Evolutionary conservation across 2,113 vertebrate species (phyloP).

Genomic region (Pseudolaguvia tuberculata): DNA sequence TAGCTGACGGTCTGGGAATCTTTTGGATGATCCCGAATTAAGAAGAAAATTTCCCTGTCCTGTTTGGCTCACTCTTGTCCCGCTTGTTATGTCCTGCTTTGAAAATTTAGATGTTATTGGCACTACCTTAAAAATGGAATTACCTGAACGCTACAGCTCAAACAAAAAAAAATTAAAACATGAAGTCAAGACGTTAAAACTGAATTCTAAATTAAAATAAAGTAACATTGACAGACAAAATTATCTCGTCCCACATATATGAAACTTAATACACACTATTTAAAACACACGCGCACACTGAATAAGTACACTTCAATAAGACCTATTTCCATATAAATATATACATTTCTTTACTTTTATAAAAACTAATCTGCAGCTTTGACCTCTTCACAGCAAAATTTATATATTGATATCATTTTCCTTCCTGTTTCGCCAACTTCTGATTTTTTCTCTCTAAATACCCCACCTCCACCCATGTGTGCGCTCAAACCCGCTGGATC

Average conservation of each 20-base stretch:
- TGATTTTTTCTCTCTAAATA: too few relatives aligned
- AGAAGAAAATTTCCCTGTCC: neutral
- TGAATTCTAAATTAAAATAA: too few relatives aligned
- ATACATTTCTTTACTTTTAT: slow-evolving; percentile 55
- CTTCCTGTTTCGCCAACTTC: slow-evolving; percentile 8
- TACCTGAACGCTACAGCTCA: neutral
- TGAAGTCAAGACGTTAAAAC: too few relatives aligned
- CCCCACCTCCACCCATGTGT: slow-evolving; percentile 44
- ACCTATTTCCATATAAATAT: slow-evolving; percentile 59
- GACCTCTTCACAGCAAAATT: slow-evolving; percentile 57
- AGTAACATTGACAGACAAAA: too few relatives aligned
- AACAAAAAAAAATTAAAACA: too few relatives aligned
- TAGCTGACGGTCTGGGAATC: neutral
- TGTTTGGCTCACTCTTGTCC: too few relatives aligned
- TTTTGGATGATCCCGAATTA: neutral
- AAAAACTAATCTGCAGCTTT: slow-evolving; percentile 46
- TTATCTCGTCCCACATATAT: neutral
- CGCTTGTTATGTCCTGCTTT: neutral
- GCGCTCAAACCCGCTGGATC: slow-evolving; percentile 36
- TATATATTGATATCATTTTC: slow-evolving; percentile 41
- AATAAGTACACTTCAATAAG: slow-evolving; percentile 49
- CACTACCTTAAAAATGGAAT: slow-evolving; percentile 9
- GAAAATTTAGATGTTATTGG: neutral
- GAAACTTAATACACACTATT: slow-evolving; percentile 8
- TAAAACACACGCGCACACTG: too few relatives aligned